phyloP scores from a whole-genome alignment of 2,888 invertebrate species.

The Matsumyia berberina region DNA sequence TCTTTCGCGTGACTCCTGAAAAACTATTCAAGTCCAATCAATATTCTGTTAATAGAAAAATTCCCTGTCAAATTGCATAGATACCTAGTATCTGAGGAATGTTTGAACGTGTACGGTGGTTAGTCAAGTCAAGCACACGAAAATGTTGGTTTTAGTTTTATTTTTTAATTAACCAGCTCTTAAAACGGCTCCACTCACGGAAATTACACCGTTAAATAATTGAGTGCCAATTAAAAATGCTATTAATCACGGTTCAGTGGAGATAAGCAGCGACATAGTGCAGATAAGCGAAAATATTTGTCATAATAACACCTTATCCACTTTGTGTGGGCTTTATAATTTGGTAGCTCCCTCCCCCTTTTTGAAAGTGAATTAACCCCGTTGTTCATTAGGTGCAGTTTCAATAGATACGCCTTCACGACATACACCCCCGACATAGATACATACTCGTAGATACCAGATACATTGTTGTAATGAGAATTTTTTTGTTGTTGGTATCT shows the following conservation, averaged over 20 bases:
- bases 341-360: slow-evolving; percentile 7
- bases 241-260: slow-evolving; percentile 65
- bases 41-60: slow-evolving; percentile 72
- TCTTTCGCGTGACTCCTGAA: slow-evolving; percentile 61
- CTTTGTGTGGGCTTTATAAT: not conserved
- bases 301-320: slow-evolving; percentile 56
- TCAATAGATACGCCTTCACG: slow-evolving; percentile 41
- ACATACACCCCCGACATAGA: slow-evolving; percentile 6
- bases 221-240: slow-evolving; percentile 63
- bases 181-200: slow-evolving; percentile 30
- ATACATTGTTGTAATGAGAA: slow-evolving; percentile 41
- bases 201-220: slow-evolving; percentile 64
- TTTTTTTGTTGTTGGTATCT: slow-evolving; percentile 45
- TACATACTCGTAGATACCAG: slow-evolving; percentile 19
- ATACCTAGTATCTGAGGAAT: slow-evolving; percentile 11
- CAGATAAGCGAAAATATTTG: slow-evolving; percentile 48
- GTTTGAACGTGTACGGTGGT: slow-evolving; percentile 19
- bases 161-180: slow-evolving; percentile 40
- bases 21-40: slow-evolving; percentile 58
- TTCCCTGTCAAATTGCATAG: slow-evolving; percentile 50
- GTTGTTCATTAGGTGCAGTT: slow-evolving; percentile 22
- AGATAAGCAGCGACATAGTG: slow-evolving; percentile 26
- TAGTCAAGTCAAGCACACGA: slow-evolving; percentile 34
- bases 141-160: slow-evolving; percentile 4
- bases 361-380: slow-evolving; percentile 48